Base-by-base conservation (phyloP, 2,888 invertebrate species). In the Neocrepidodera transversa region DNA sequence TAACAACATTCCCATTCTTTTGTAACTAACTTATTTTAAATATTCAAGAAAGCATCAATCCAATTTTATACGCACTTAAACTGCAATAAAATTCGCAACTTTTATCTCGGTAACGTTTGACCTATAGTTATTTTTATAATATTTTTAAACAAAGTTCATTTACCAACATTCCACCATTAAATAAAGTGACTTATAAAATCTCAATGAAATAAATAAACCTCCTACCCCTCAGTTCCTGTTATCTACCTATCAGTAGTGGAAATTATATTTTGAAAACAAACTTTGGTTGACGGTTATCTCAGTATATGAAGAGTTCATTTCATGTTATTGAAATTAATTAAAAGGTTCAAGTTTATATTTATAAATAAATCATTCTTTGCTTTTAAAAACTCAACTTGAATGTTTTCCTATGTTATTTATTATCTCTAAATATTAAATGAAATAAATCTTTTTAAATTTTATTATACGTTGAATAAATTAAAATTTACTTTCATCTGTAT, bases 1-100 rank as follows among this genome's bases (percentile, higher is more conserved):
- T 64, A 75, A 68, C 56, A 74, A 64, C 72, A 76, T 76, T 67
- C 70, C 75, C 76, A 77, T 77, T 62, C 62, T 68, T 65, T 67
- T 62, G 42, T 28, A 58, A 64, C 11, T 45, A 48, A 28, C 42
- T 40, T 45, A 26, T 35, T n/a, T 43, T 14, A 16, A 16, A 38
- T 42, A 16, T 43, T 54, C 23, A 55, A 60, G 43, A 58, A 50
- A 42, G 28, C 56, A 68, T 67, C 56, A 67, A 64, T 64, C 8
- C 23, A 14, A 26, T n/a, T 45, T 17, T 8, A 14, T 8, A 26
- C 26, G 45, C 42, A 11, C 20, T 23, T 42, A 16, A 43, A 43
- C 23, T 23, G 23, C 7, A 26, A 43, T 13, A 8, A 3, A 6
- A 42, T 42, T 42, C 18, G 42, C 40, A 50, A 63, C 62, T 43